Percentiles rank a stretch among this genome's conserved stretches.
These are phyloP conservation scores for Sylvilagus floridanus DNA, from an alignment of 2,797 vertebrate species.

Conservation along the genomic window DNA sequence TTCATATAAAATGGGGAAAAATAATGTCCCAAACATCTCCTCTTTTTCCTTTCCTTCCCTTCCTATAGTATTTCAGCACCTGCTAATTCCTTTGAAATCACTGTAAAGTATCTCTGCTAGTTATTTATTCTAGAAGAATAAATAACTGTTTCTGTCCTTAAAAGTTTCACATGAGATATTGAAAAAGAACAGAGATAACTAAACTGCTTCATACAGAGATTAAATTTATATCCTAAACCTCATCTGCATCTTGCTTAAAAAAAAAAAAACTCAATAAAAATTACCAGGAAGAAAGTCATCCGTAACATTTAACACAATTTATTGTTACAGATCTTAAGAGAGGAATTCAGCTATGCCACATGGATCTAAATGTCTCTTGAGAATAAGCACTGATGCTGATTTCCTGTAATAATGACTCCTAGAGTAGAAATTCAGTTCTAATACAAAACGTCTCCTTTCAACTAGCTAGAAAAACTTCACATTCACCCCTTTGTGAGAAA, in stretches of 20 bases:
- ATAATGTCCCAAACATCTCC: not conserved
- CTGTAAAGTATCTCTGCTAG: not conserved
- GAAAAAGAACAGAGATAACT: conserved; percentile 37
- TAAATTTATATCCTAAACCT: conserved; percentile 31
- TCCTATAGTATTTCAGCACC: not conserved
- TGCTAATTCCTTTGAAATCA: conserved; percentile 10
- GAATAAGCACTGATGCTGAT: not conserved
- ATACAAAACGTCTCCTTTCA: not conserved
- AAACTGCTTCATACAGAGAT: not conserved
- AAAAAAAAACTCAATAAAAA: conserved; percentile 34
- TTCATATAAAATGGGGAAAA: not conserved
- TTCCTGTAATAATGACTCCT: conserved; percentile 30
- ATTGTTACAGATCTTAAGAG: conserved; percentile 18
- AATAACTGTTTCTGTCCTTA: not conserved
- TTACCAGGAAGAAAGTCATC: not conserved
- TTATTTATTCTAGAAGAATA: conserved; percentile 47
- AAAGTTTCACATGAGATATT: not conserved
- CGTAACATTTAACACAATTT: conserved; percentile 47
- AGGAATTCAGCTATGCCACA: not conserved
- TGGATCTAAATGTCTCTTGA: not conserved
- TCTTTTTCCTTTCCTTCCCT: not conserved
- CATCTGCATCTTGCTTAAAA: conserved; percentile 6
- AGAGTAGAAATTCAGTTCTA: conserved; percentile 14
- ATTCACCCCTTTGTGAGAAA: conserved; percentile 22
- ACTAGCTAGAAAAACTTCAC: not conserved